A percentile compares a stretch with the other conserved stretches of the same genome.
These are phyloP conservation scores for Caenorhabditis imperialis DNA, from an alignment of 2,888 invertebrate genomes.

Conservation along the genomic window DNA sequence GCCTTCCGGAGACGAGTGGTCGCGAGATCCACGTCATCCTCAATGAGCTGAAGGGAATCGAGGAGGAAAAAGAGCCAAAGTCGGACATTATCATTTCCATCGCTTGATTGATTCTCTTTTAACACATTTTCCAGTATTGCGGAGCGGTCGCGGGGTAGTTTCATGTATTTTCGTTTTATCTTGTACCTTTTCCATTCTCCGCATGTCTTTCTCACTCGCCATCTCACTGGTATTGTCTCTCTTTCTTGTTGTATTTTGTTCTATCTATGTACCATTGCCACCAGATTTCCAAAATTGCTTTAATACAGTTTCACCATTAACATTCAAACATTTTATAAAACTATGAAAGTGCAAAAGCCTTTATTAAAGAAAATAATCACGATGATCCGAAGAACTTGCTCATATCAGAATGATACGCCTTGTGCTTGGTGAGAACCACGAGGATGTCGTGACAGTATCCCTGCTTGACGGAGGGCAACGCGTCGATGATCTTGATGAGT, in stretches of 20 bases:
- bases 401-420: constrained; percentile 47
- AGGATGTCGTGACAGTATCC: constrained; percentile 38
- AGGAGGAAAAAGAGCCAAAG: constrained; percentile 35
- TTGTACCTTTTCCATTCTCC: constrained; percentile 10
- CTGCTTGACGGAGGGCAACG: constrained; percentile 37
- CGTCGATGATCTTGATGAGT: constrained; percentile 55
- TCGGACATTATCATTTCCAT: constrained; percentile 13
- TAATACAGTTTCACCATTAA: too few relatives aligned
- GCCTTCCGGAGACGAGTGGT: constrained; percentile 68
- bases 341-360: too few relatives aligned
- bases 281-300: too few relatives aligned
- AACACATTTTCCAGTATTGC: constrained; percentile 24
- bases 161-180: constrained; percentile 34
- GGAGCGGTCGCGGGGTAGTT: constrained; percentile 55
- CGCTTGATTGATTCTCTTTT: constrained; percentile 17
- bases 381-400: constrained; percentile 21
- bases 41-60: constrained; percentile 58
- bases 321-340: too few relatives aligned
- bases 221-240: too few relatives aligned
- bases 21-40: constrained; percentile 67
- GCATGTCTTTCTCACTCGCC: constrained; percentile 49
- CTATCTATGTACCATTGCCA: too few relatives aligned
- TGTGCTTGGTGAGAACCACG: constrained; percentile 40
- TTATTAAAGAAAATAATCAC: too few relatives aligned
- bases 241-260: too few relatives aligned